Evolutionary conservation across 2,113 vertebrate genomes (phyloP).

Genomic region (Puffinus mauretanicus): DNA sequence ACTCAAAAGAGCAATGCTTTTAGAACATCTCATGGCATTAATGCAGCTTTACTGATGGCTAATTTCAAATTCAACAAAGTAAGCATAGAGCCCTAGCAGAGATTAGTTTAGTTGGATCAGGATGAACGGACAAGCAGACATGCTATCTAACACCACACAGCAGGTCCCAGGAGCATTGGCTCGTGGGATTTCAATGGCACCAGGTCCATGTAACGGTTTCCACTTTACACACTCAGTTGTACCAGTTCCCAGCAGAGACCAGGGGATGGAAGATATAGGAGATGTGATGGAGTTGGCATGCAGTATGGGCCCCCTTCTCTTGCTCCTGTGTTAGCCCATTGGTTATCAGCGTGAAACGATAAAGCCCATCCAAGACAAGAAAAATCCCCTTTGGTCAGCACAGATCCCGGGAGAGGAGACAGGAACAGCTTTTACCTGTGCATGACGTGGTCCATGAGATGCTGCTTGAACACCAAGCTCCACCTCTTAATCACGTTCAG

Average conservation of each 20-base stretch:
- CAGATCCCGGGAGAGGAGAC: background rate
- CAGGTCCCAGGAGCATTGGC: rapidly evolving
- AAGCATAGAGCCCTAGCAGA: background rate
- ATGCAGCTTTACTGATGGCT: background rate
- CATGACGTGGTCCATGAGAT: constrained; percentile 87
- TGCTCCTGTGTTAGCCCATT: background rate
- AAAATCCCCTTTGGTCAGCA: background rate
- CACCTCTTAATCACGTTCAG: constrained; percentile 88
- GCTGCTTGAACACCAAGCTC: constrained; percentile 94
- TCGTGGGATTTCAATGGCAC: background rate
- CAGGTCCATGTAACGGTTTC: background rate
- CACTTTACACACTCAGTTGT: background rate
- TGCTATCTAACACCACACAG: background rate
- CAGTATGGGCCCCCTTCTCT: rapidly evolving
- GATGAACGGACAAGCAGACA: background rate
- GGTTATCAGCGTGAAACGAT: rapidly evolving
- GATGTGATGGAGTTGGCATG: background rate
- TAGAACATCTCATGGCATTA: background rate
- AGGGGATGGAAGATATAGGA: background rate
- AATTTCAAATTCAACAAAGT: background rate
- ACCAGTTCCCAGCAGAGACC: background rate
- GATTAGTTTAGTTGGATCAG: background rate
- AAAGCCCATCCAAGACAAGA: background rate
- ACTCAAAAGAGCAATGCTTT: background rate
- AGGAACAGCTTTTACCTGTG: constrained; percentile 78